Evolutionary conservation across 2,797 vertebrate species (phyloP), one percentile per base, ranked within the genome.

Genomic region (Gallinago solitaria): DNA sequence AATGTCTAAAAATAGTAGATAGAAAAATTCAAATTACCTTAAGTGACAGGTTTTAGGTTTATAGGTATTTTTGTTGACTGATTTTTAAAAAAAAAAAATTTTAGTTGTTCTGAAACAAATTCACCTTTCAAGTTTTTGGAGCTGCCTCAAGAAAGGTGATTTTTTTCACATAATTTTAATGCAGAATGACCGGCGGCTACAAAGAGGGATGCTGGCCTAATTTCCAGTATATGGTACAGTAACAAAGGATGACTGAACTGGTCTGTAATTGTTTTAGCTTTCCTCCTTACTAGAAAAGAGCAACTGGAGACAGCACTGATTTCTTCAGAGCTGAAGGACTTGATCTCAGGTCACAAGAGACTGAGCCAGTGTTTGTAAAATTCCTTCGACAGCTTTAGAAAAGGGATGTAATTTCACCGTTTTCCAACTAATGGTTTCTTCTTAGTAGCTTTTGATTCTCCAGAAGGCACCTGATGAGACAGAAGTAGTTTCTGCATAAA

Each of bases 231-330:
- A 57, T 51, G 27, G 8, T 56, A 33, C 8, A 48, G n/a, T 23
- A 56, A 85, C 0, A 15, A 63, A 78, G 35, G 57, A 30, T 50
- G 20, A 56, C 45, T 81, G 61, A 85, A 56, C 57, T 47, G 32
- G 14, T 85, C 60, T 90, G 21, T 87, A 91, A 91, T 27, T 87
- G n/a, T 77, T 92, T 87, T 71, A 75, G 18, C 70, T 73, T 89
- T 70, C 11, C 41, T 65, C 24, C 33, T 80, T 60, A 50, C 24
- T 39, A 61, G 57, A 75, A 81, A 89, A 75, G 47, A 57, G 30
- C 9, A 63, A 39, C 28, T 35, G 16, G 41, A 53, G 43, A 53
- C 28, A 68, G 32, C 37, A 47, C 11, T 51, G 60, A 37, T 74
- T 60, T 76, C 32, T 83, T 93, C 33, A 85, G 76, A 78, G 28